Conservation (phyloP, 2,113 vertebrate species). For the Bufo gargarizans region DNA sequence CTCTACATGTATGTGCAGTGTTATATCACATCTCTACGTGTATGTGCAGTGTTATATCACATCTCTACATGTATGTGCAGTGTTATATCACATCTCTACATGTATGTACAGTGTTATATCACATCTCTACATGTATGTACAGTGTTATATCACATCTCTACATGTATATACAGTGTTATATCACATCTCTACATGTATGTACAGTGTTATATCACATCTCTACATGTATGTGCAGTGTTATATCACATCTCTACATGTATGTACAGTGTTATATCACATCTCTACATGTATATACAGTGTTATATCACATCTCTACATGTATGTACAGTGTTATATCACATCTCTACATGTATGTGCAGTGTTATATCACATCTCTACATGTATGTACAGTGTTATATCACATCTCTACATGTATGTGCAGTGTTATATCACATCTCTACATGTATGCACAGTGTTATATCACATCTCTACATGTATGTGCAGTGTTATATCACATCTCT, state of each 20-base stretch:
- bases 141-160: background rate
- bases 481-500: background rate
- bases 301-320: background rate
- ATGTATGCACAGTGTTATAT: background rate
- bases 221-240: background rate
- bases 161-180: background rate
- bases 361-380: background rate
- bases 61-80: background rate
- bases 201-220: no score
- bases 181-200: no score
- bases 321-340: background rate
- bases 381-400: background rate
- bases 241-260: background rate
- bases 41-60: background rate
- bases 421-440: background rate
- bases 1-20: background rate
- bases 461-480: background rate
- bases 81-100: background rate
- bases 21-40: background rate
- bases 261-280: background rate
- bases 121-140: background rate
- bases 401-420: background rate
- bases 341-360: background rate
- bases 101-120: background rate
- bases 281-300: background rate